These are phyloP conservation scores for Hystrix cristata DNA, from an alignment of 2,113 vertebrate species.

Conservation along the genomic window DNA sequence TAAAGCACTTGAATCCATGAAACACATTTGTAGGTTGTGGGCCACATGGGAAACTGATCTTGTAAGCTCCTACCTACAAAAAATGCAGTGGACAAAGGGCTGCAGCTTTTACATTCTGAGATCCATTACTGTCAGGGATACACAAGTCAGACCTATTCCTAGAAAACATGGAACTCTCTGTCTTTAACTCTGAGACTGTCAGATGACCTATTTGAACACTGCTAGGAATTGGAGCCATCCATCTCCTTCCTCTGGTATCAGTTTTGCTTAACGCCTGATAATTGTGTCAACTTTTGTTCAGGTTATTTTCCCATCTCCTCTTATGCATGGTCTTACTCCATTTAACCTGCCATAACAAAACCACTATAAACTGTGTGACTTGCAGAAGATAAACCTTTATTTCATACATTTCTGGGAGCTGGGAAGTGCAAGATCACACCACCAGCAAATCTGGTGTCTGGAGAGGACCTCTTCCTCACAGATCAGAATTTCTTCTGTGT, in stretches of 20 bases:
- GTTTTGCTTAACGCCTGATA: neutral
- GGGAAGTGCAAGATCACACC: neutral
- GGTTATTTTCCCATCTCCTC: neutral
- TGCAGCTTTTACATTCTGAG: neutral
- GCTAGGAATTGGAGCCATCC: neutral
- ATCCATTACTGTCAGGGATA: neutral
- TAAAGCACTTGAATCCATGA: neutral
- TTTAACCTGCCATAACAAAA: neutral
- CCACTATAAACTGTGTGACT: neutral
- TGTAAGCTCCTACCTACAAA: neutral
- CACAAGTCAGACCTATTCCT: neutral
- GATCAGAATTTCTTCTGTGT: neutral
- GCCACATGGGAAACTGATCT: neutral
- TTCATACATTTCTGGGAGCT: neutral
- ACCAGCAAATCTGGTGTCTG: neutral
- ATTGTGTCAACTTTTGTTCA: neutral
- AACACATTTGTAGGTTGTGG: neutral
- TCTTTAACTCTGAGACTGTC: neutral
- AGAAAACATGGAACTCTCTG: neutral
- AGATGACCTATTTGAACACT: neutral
- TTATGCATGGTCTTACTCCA: neutral
- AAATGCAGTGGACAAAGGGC: neutral
- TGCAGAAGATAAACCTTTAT: no score
- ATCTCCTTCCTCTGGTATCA: neutral
- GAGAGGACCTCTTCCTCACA: neutral